Evolutionary conservation across 2,797 vertebrate species (phyloP), one percentile per base, ranked within the genome.

Genomic region (Tinamus major): DNA sequence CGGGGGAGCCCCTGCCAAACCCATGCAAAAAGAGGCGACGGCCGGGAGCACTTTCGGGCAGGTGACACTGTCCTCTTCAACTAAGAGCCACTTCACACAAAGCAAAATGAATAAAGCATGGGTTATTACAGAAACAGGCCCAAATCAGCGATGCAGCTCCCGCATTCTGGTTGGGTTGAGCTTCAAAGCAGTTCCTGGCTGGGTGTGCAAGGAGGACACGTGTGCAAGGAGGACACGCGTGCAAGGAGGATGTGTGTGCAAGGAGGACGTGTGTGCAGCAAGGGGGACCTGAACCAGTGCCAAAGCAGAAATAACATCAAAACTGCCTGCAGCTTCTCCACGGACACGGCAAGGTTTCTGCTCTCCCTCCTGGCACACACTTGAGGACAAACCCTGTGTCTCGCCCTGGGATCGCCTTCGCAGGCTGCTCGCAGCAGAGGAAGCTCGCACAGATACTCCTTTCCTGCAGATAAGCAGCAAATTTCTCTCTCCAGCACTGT

Each of bases 191-290:
- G 87, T 7, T 14, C 31, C 35, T 0, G 4, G 24, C 81, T 23
- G 70, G 3, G 8, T 0, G 15, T 2, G n/a, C 35, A 4, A 0
- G 3, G 83, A 39, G 37, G 20, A n/a, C n/a, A n/a, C n/a, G 8
- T 0, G 18, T 2, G n/a, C 35, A 4, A 0, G 3, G 83, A 39
- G 37, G 20, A 35, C 35, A 35, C 8, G 35, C 6, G 18, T 2
- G n/a, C 35, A 4, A 0, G 3, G 83, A 39, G 37, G 20, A 19
- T 2, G 61, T 55, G 8, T 0, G 17, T 2, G 35, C 35, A 4
- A 0, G 3, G 83, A 39, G 33, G 18, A 20, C 13, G 51, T 0
- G 4, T 27, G 59, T 14, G 67, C 85, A 37, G 65, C 0, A 1
- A 64, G 1, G 24, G 33, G 8, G 12, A 9, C 33, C 13, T 15